Percentiles rank a stretch among this genome's conserved stretches.
Evolutionary conservation across 2,888 invertebrate genomes (phyloP).

Genomic region (Campoplex nolae): DNA sequence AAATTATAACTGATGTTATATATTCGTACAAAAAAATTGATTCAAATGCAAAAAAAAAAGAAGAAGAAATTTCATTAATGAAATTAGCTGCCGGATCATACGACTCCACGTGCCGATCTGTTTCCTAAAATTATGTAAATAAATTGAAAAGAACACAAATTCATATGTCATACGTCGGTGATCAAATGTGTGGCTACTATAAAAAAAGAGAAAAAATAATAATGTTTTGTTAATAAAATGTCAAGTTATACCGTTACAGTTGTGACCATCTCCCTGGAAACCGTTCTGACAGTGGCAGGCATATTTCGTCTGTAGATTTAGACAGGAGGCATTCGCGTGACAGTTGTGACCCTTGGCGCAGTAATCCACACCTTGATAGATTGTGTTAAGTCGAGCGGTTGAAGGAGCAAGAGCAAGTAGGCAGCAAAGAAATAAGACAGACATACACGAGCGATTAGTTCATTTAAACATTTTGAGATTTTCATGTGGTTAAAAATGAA

Average conservation of each 20-base stretch:
- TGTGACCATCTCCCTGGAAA: constrained; percentile 94
- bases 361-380: constrained; percentile 92
- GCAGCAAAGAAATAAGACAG: constrained; percentile 57
- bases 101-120: background rate
- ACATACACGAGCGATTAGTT: constrained; percentile 59
- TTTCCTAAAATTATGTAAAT: background rate
- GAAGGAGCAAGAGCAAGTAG: constrained; percentile 73
- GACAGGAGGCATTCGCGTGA: constrained; percentile 95
- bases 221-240: constrained; percentile 24
- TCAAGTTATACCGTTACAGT: constrained; percentile 88
- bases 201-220: background rate
- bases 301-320: constrained; percentile 95
- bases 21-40: background rate
- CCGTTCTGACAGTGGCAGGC: constrained; percentile 96
- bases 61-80: background rate
- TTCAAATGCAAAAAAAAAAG: background rate
- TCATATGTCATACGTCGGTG: background rate
- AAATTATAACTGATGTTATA: background rate
- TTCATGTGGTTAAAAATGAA: background rate
- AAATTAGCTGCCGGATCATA: background rate
- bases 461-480: background rate
- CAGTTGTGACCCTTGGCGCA: constrained; percentile 95
- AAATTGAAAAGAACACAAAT: background rate
- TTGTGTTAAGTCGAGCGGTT: constrained; percentile 77
- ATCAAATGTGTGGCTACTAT: background rate